phyloP scores from a whole-genome alignment of 1,140 invertebrate genomes.

The Agrilus planipennis region DNA sequence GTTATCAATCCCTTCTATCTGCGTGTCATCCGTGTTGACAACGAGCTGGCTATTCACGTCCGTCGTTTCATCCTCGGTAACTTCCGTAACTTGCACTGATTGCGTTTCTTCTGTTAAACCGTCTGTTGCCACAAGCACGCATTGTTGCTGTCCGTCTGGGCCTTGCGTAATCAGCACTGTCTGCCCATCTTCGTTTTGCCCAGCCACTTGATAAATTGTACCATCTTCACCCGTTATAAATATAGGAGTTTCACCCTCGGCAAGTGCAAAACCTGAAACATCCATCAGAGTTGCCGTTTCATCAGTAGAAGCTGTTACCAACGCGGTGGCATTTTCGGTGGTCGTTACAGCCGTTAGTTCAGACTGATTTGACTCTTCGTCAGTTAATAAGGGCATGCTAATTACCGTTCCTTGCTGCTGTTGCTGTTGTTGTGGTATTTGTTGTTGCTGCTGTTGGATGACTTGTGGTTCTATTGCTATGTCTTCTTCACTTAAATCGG shows the following conservation, averaged over 20 bases:
- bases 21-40: constrained; percentile 26
- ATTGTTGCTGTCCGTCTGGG: constrained; percentile 56
- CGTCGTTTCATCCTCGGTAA: constrained; percentile 36
- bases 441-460: neutral
- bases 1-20: constrained; percentile 26
- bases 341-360: constrained; percentile 7
- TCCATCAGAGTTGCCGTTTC: constrained; percentile 11
- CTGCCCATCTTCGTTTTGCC: constrained; percentile 63
- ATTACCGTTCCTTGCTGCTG: constrained; percentile 6
- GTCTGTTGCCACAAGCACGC: constrained; percentile 55
- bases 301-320: constrained; percentile 4
- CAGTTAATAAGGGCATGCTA: constrained; percentile 11
- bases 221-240: constrained; percentile 56
- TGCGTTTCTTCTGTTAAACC: constrained; percentile 34
- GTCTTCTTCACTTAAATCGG: no score
- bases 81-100: constrained; percentile 33
- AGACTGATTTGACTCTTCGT: constrained; percentile 8
- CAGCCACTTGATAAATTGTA: constrained; percentile 55
- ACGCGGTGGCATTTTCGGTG: constrained; percentile 5
- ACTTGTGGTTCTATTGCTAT: neutral
- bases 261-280: constrained; percentile 20
- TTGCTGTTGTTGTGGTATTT: constrained; percentile 11
- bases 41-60: constrained; percentile 13
- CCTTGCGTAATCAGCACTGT: constrained; percentile 51
- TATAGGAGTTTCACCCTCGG: constrained; percentile 39